A percentile compares a stretch with the other conserved stretches of the same genome.
Conservation (phyloP, 2,888 invertebrate species). For the Acleris emargana region DNA sequence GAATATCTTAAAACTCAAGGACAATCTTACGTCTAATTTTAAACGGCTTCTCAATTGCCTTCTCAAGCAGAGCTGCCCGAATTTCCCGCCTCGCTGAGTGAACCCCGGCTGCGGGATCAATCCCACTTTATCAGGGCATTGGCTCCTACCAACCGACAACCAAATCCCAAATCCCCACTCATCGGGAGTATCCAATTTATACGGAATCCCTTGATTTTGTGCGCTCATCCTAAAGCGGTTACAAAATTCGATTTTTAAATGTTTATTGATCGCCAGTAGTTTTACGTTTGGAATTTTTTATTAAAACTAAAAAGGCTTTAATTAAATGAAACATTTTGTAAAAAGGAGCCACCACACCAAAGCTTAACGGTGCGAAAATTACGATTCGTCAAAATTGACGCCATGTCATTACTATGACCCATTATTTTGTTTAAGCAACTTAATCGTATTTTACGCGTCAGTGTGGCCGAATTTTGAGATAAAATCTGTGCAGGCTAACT, state of each 20-base stretch:
- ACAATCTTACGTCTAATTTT: constrained; percentile 15
- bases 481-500: no score
- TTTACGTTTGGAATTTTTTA: no score
- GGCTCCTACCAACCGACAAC: constrained; percentile 11
- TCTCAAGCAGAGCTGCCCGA: constrained; percentile 11
- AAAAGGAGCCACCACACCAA: no score
- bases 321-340: no score
- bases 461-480: no score
- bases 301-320: no score
- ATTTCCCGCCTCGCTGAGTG: constrained; percentile 19
- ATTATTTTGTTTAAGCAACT: no score
- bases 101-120: constrained; percentile 12
- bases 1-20: neutral
- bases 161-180: constrained; percentile 12
- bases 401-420: no score
- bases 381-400: no score
- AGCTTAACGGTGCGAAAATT: no score
- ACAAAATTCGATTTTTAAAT: neutral
- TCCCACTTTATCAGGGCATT: constrained; percentile 17
- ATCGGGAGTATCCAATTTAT: constrained; percentile 15
- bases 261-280: neutral
- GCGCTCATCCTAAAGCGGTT: neutral
- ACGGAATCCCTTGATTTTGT: constrained; percentile 2
- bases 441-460: no score
- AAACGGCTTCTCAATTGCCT: constrained; percentile 12